Evolutionary conservation across 2,888 invertebrate genomes (phyloP).

Genomic region (Napeogenes inachia): DNA sequence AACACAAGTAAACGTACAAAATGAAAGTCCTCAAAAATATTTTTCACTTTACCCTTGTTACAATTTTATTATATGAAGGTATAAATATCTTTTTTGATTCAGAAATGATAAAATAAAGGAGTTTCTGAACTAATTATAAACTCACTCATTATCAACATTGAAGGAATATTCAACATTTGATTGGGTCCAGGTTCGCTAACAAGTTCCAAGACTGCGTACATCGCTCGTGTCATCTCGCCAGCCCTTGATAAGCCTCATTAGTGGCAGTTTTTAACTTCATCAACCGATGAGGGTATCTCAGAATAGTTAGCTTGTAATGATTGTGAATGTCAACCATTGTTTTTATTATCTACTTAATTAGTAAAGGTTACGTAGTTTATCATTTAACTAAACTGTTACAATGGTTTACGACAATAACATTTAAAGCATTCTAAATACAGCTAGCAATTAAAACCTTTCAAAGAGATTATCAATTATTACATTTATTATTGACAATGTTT

Average conservation of each 20-base stretch:
- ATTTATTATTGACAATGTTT: neutral
- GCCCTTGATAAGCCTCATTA: constrained; percentile 69
- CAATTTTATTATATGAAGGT: no score
- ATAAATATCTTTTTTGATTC: no score
- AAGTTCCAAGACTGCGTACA: constrained; percentile 50
- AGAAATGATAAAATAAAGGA: no score
- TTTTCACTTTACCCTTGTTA: no score
- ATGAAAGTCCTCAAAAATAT: no score
- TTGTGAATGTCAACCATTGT: constrained; percentile 27
- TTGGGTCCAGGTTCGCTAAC: constrained; percentile 45
- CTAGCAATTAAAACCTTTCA: neutral
- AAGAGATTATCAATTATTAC: constrained; percentile 2
- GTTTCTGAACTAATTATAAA: no score
- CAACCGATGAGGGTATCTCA: constrained; percentile 41
- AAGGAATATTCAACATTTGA: constrained; percentile 7
- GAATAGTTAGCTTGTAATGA: constrained; percentile 18
- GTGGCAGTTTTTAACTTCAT: constrained; percentile 61
- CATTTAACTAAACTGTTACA: constrained; percentile 12
- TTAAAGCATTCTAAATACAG: neutral
- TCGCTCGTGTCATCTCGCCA: constrained; percentile 63
- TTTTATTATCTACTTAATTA: constrained; percentile 27
- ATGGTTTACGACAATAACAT: neutral
- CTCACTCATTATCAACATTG: no score
- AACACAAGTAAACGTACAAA: no score
- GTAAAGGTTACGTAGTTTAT: constrained; percentile 17